Base-by-base conservation (phyloP, 2,113 vertebrate species). In the Sterrhoptilus dennistouni region DNA sequence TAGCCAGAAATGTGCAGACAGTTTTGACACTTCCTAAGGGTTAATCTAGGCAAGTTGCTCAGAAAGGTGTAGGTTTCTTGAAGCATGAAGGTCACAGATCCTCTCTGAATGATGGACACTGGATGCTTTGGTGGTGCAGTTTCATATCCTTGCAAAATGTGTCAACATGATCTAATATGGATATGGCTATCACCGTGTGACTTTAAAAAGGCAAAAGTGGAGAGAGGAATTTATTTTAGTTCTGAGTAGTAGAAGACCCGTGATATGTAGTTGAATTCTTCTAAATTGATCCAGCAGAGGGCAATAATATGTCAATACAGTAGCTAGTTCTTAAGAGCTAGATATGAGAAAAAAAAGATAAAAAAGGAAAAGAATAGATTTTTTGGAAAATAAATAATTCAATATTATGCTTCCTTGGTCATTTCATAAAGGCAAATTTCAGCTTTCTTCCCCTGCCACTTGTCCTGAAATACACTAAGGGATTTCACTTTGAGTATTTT, bases 251-350 rank as follows among this genome's bases (percentile, higher is more conserved):
- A 68, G 76, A 87, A 95, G 78, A 85, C 12, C 38, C 16, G 23
- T 83, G 50, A 80, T 63, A 71, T 16, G 27, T 86, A 93, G 40
- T 31, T 81, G 64, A 93, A 96, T 83, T 86, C 94, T 95, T 96
- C 93, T 96, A 74, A 94, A 93, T 87, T 1, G 68, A 96, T 96
- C 95, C 93, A 97, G 95, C 82, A 96, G 96, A 95, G 96, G 95
- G 93, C 95, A 97, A 96, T 90, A 86, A 96, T 86, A 96, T 95
- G 88, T 95, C 92, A 96, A 95, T 93, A 92, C 72, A 94, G 82
- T 86, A 80, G 63, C 71, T 80, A 59, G 66, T 40, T 91, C 45
- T 80, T 72, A 38, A 90, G 36, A 69, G 54, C 3, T 44, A 83
- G 47, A 71, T 38, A 42, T 5, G 15, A 21, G 6, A 12, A 38